phyloP scores from a whole-genome alignment of 2,888 invertebrate genomes.

The Chloroclystis v-ata region DNA sequence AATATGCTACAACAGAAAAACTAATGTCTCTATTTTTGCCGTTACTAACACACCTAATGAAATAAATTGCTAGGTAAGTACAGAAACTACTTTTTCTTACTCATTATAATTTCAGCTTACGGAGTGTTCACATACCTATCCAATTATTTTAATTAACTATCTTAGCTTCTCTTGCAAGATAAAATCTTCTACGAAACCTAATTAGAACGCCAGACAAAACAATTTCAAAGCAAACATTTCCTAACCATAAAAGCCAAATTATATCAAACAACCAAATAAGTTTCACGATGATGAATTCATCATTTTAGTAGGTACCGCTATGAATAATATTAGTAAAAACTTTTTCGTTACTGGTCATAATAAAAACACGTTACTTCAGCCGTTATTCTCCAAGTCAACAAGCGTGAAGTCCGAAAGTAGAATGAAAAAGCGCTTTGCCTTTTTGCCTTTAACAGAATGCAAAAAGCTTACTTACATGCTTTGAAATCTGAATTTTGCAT shows the following conservation, averaged over 20 bases:
- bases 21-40: too few relatives aligned
- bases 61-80: not conserved
- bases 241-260: conserved; percentile 15
- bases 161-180: not conserved
- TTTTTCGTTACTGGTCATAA: conserved; percentile 11
- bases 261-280: conserved; percentile 17
- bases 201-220: conserved; percentile 5
- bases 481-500: too few relatives aligned
- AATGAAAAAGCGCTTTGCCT: not conserved
- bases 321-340: conserved; percentile 26
- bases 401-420: conserved; percentile 38
- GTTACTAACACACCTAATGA: too few relatives aligned
- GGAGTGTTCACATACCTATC: not conserved
- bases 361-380: conserved; percentile 23
- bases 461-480: too few relatives aligned
- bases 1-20: too few relatives aligned
- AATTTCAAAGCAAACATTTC: conserved; percentile 15
- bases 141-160: not conserved
- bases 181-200: conserved; percentile 7
- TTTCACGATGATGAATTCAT: conserved; percentile 28
- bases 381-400: conserved; percentile 29
- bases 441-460: too few relatives aligned
- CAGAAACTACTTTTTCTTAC: too few relatives aligned
- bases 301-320: conserved; percentile 31
- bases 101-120: not conserved